Percentiles rank a stretch among this genome's conserved stretches.
These are phyloP conservation scores for Boloria euphrosyne DNA, from an alignment of 2,888 invertebrate genomes.

Conservation along the genomic window DNA sequence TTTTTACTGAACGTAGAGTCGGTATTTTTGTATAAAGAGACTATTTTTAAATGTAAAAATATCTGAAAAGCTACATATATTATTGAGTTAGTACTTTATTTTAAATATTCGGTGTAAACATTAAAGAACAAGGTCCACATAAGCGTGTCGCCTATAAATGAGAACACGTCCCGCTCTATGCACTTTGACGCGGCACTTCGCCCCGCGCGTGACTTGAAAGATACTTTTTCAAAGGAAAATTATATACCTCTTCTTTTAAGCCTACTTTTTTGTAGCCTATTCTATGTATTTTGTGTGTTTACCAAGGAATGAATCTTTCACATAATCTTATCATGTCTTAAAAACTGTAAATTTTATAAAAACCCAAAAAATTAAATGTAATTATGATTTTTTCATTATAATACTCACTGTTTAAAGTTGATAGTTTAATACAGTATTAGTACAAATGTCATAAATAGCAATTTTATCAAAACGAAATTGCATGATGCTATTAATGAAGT, in stretches of 20 bases:
- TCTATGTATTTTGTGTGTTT: too few species aligned
- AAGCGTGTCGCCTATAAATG: conserved; percentile 29
- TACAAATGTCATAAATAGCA: too few species aligned
- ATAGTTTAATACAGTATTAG: too few species aligned
- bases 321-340: too few species aligned
- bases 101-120: conserved; percentile 5
- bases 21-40: not conserved
- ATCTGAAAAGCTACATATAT: conserved; percentile 1
- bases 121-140: conserved; percentile 12
- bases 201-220: conserved; percentile 36
- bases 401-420: too few species aligned
- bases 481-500: too few species aligned
- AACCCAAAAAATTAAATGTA: too few species aligned
- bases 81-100: not conserved
- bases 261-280: not conserved
- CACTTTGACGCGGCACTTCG: conserved; percentile 37
- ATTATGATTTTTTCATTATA: too few species aligned
- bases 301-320: too few species aligned
- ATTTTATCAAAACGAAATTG: too few species aligned
- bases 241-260: not conserved
- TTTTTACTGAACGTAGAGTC: too few species aligned
- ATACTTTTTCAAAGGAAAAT: conserved; percentile 17
- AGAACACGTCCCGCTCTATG: conserved; percentile 35
- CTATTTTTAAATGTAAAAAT: not conserved
- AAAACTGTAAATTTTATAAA: too few species aligned